Evolutionary conservation across 2,797 vertebrate genomes (phyloP).

Genomic region (Buceros bicornis): DNA sequence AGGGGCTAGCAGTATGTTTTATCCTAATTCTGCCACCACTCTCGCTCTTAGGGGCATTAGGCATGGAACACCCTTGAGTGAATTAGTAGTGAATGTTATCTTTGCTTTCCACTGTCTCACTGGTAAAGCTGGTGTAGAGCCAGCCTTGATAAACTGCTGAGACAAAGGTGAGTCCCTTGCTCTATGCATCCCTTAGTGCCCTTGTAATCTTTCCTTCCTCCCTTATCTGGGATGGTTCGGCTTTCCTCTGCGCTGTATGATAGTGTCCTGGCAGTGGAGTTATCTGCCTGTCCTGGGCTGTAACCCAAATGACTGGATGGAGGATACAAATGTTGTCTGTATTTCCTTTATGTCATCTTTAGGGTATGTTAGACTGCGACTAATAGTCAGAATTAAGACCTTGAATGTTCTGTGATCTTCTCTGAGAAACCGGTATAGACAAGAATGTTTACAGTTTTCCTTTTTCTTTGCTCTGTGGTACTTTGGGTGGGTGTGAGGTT

Average conservation of each 20-base stretch:
- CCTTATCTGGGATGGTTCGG: neutral
- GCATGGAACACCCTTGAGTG: neutral
- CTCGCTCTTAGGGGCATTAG: neutral
- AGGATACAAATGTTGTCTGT: neutral
- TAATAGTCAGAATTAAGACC: neutral
- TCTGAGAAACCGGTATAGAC: neutral
- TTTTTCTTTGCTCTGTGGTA: neutral
- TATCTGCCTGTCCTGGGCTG: neutral
- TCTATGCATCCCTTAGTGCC: neutral
- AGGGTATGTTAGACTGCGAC: neutral
- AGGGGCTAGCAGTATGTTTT: neutral
- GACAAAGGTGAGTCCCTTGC: neutral
- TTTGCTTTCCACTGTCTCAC: neutral
- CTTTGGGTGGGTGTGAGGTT: accelerated
- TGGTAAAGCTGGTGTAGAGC: neutral
- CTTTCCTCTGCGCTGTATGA: neutral
- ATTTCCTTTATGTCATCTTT: neutral
- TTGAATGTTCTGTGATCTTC: neutral
- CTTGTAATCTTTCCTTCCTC: neutral
- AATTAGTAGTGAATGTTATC: neutral
- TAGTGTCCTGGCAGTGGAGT: neutral
- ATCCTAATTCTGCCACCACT: neutral
- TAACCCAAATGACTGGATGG: neutral
- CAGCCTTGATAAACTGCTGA: neutral
- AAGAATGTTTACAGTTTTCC: neutral